Evolutionary conservation across 2,888 invertebrate genomes (phyloP).

Genomic region (Trilocha varians): DNA sequence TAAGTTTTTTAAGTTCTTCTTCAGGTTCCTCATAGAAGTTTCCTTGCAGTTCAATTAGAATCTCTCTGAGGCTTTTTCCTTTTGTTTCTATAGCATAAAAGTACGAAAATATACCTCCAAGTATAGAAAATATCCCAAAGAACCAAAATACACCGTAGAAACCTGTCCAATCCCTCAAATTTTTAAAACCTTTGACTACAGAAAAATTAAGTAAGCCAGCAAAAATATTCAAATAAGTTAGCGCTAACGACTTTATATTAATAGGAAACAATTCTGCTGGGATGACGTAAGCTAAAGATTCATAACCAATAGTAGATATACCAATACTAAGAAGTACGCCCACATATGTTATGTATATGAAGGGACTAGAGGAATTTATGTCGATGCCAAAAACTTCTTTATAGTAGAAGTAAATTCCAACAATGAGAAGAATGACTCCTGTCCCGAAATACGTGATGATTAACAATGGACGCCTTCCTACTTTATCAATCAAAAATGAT

Average conservation of each 20-base stretch:
- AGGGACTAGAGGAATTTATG: conserved; percentile 23
- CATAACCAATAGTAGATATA: conserved; percentile 54
- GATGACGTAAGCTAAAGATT: conserved; percentile 63
- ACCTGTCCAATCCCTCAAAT: conserved; percentile 55
- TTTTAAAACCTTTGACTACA: conserved; percentile 65
- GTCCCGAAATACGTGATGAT: conserved; percentile 50
- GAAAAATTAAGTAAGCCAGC: conserved; percentile 62
- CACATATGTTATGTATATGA: conserved; percentile 47
- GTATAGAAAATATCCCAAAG: conserved; percentile 55
- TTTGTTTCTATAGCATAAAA: conserved; percentile 72
- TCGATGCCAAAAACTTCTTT: conserved; percentile 32
- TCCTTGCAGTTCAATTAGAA: conserved; percentile 66
- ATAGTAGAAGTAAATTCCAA: conserved; percentile 53
- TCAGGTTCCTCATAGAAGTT: conserved; percentile 25
- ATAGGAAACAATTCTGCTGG: conserved; percentile 73
- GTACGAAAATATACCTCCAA: conserved; percentile 59
- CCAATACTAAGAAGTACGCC: conserved; percentile 46
- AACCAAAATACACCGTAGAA: conserved; percentile 66
- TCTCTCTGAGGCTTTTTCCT: conserved; percentile 69
- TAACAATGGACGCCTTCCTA: conserved; percentile 64
- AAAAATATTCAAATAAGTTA: conserved; percentile 60
- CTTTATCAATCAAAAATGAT: conserved; percentile 42
- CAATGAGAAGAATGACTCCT: conserved; percentile 24
- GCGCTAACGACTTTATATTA: conserved; percentile 70
- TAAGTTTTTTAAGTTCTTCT: too few species aligned